Evolutionary conservation across 2,797 vertebrate species (phyloP).

Genomic region (Halcyon badia): DNA sequence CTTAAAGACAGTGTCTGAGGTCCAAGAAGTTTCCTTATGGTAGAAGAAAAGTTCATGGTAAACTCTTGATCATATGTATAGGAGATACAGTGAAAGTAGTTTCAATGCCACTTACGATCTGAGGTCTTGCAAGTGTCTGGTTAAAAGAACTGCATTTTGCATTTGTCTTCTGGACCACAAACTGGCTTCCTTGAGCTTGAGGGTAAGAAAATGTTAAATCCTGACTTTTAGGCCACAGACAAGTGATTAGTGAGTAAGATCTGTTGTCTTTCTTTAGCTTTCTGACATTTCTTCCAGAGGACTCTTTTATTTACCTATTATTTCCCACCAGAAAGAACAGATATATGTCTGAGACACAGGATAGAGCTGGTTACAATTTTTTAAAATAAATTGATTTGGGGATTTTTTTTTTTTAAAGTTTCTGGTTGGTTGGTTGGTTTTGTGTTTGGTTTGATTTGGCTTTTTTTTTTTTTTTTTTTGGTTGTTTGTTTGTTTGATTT

Average conservation of each 20-base stretch:
- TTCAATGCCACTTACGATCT: background rate
- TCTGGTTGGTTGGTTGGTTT: background rate
- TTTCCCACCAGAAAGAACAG: background rate
- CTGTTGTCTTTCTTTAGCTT: background rate
- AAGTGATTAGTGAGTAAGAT: background rate
- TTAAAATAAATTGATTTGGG: background rate
- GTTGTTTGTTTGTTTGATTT: background rate
- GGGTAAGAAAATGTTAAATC: background rate
- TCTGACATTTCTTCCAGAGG: background rate
- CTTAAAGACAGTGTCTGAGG: background rate
- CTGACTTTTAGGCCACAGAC: background rate
- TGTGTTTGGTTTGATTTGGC: background rate
- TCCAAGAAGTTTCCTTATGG: background rate
- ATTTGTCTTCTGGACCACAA: background rate
- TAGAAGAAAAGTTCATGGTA: background rate
- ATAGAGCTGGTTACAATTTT: background rate
- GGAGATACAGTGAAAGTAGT: background rate
- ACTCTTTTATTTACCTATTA: background rate
- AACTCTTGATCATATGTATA: background rate
- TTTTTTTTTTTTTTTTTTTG: background rate
- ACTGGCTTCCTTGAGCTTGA: background rate
- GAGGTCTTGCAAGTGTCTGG: background rate
- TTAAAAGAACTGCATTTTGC: background rate
- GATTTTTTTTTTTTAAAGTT: background rate
- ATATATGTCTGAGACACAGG: background rate